Base-by-base conservation (phyloP, 2,888 invertebrate genomes). In the Andrena praecox region DNA sequence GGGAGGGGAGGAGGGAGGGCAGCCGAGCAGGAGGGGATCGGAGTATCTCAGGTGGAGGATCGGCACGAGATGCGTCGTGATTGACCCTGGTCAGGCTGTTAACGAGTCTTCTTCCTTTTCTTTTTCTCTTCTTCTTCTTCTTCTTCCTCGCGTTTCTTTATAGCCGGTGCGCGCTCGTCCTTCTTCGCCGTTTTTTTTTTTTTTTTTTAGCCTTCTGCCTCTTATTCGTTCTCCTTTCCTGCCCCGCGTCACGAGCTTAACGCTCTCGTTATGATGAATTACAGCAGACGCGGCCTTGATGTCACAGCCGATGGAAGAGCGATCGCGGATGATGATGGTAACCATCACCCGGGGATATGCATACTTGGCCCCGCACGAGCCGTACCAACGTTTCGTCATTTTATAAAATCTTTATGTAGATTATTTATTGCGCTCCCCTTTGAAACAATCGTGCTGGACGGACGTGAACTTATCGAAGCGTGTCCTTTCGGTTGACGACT, bases 31-130 rank as follows among this genome's bases (percentile, higher is more conserved):
- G 87, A 70, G 77, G 80, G 85, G 75, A 67, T 48, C n/a, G 62
- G 42, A 74, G 56, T 81, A 85, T 12, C 70, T 31, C 56, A 29
- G 24, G 31, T 59, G 56, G 64, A 78, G 56, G 56, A 81, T 77
- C 35, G 54, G 10, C 56, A 59, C 63, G 56, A 69, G 77, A 80
- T 48, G 75, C 63, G 20, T 50, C 72, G 59, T 50, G 50, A 50
- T 84, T 86, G 86, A 86, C 86, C 86, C 86, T 86, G 86, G 79
- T 86, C 77, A 77, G 42, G 31, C 60, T 52, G 69, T 75, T 71
- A 72, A 72, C 24, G n/a, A 20, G 29, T 10, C 8, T 33, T 12
- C 10, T 59, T 59, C 67, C 50, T 50, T 29, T 0, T 31, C n/a
- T n/a, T 24, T 8, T 27, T 27, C 12, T 24, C 10, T 35, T 35